Percentiles rank a stretch among this genome's conserved stretches.
Evolutionary conservation across 2,888 invertebrate species (phyloP).

Genomic region (Troides aeacus): DNA sequence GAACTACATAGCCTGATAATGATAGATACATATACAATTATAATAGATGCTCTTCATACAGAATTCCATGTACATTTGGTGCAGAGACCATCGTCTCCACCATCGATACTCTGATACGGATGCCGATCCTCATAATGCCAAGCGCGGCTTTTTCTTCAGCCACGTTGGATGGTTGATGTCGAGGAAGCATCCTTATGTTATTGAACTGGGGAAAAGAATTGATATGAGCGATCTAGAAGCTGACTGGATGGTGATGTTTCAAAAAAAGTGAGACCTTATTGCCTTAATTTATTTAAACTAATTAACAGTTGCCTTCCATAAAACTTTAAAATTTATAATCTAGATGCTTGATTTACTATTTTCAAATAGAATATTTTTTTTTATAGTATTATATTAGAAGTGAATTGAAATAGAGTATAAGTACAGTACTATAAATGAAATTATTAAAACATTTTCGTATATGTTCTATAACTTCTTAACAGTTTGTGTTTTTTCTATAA

Average conservation of each 20-base stretch:
- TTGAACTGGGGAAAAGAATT: slow-evolving; percentile 82
- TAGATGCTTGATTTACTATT: too few relatives aligned
- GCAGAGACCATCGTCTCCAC: slow-evolving; percentile 89
- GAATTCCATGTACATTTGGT: slow-evolving; percentile 88
- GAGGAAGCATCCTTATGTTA: slow-evolving; percentile 88
- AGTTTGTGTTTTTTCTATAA: too few relatives aligned
- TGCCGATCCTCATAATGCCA: slow-evolving; percentile 89
- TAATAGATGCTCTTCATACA: slow-evolving; percentile 44
- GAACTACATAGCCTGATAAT: neutral
- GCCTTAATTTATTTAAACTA: slow-evolving; percentile 34
- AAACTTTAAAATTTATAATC: too few relatives aligned
- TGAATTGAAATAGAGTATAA: too few relatives aligned
- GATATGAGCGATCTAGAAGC: slow-evolving; percentile 88
- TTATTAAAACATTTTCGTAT: too few relatives aligned
- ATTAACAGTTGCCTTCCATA: neutral
- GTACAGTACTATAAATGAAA: too few relatives aligned
- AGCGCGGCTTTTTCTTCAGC: slow-evolving; percentile 91
- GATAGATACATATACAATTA: neutral
- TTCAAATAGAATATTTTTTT: too few relatives aligned
- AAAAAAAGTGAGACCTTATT: slow-evolving; percentile 82
- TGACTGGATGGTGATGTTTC: slow-evolving; percentile 86
- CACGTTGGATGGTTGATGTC: slow-evolving; percentile 93
- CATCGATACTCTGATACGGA: slow-evolving; percentile 86
- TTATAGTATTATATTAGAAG: too few relatives aligned
- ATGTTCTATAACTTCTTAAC: too few relatives aligned